These are phyloP conservation scores for Cordilura impudica DNA, from an alignment of 2,888 invertebrate genomes.

Conservation along the genomic window DNA sequence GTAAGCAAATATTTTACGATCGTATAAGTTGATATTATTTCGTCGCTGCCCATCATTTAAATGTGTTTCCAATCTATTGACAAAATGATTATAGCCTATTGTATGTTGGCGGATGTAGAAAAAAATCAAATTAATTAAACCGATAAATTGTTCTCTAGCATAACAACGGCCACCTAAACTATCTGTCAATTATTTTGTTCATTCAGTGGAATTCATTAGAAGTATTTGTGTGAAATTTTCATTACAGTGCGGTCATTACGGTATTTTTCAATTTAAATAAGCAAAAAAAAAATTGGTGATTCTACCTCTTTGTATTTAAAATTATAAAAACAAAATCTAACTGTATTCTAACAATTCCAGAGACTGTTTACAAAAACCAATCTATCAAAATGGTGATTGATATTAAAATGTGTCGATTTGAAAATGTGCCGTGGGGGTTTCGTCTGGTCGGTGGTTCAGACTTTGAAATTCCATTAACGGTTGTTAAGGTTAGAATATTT, in stretches of 20 bases:
- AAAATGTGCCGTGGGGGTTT: constrained; percentile 87
- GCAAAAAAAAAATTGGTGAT: neutral
- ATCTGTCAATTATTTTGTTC: constrained; percentile 54
- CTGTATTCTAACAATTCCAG: neutral
- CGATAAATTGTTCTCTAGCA: constrained; percentile 35
- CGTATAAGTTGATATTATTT: too few relatives aligned
- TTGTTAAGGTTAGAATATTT: constrained; percentile 82
- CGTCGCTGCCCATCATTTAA: too few relatives aligned
- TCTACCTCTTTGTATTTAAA: neutral
- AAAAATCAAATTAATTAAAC: constrained; percentile 24
- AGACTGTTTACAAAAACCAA: neutral
- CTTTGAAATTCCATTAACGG: constrained; percentile 85
- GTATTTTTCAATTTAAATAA: constrained; percentile 54
- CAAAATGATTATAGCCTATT: constrained; percentile 2
- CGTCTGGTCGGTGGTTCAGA: constrained; percentile 86
- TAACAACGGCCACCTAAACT: constrained; percentile 45
- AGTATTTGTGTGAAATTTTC: constrained; percentile 53
- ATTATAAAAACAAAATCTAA: constrained; percentile 21
- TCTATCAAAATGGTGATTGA: constrained; percentile 82
- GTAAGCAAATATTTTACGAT: too few relatives aligned
- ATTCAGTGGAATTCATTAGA: constrained; percentile 55
- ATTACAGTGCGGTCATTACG: constrained; percentile 52
- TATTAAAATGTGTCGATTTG: constrained; percentile 82
- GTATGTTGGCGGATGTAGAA: neutral
- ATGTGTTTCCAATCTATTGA: too few relatives aligned